These are phyloP conservation scores for Tympanoctomys barrerae DNA, from an alignment of 2,797 vertebrate genomes.

Conservation along the genomic window DNA sequence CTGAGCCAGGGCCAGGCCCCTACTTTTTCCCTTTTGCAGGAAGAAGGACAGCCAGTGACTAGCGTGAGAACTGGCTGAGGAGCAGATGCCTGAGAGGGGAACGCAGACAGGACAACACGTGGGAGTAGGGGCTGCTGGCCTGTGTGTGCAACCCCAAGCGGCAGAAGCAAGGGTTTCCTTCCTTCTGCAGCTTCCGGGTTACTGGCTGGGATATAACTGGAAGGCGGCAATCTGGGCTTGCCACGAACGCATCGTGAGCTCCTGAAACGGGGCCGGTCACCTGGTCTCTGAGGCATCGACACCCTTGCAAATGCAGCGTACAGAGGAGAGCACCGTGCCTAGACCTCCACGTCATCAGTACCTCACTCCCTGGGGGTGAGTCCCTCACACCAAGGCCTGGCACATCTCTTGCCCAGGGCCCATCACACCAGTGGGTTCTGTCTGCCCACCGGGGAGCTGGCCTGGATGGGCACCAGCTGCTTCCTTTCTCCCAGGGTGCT, in stretches of 20 bases:
- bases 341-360: rapidly evolving
- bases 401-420: rapidly evolving
- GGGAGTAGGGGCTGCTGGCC: too few relatives aligned
- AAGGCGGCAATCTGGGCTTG: background rate
- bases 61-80: rapidly evolving
- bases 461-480: rapidly evolving
- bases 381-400: rapidly evolving
- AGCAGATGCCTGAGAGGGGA: rapidly evolving
- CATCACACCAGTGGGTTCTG: rapidly evolving
- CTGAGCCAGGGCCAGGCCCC: too few relatives aligned
- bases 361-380: background rate
- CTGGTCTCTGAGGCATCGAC: background rate
- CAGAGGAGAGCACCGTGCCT: background rate
- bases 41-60: background rate
- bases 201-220: background rate
- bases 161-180: background rate
- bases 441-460: background rate
- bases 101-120: rapidly evolving
- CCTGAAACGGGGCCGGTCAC: rapidly evolving
- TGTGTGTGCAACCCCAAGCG: rapidly evolving
- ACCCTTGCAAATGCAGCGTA: background rate
- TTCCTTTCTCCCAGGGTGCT: background rate
- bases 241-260: background rate
- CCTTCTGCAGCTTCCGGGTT: background rate
- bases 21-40: background rate